Conservation (phyloP, 2,888 invertebrate genomes). For the Zhuqinia jingwanae region DNA sequence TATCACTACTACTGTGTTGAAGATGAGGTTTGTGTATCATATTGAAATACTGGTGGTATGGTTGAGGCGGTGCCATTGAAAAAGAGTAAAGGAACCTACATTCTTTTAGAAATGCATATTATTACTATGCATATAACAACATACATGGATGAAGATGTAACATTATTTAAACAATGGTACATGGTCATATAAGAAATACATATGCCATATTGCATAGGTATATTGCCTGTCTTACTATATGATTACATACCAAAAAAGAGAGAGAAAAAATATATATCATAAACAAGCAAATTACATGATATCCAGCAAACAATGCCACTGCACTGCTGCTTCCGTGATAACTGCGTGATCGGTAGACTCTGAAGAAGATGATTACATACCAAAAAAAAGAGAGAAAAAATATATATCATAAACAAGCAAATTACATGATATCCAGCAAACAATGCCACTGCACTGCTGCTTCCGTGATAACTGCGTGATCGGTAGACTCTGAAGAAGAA, state of each 20-base stretch:
- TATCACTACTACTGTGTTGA: constrained; percentile 21
- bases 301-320: constrained; percentile 50
- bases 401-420: constrained; percentile 48
- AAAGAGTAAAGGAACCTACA: constrained; percentile 19
- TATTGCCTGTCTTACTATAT: no score
- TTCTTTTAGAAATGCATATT: background rate
- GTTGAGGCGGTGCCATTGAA: constrained; percentile 44
- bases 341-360: no score
- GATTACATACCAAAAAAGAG: no score
- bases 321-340: constrained; percentile 10
- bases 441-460: constrained; percentile 39
- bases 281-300: constrained; percentile 60
- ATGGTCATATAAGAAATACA: no score
- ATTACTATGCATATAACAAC: no score
- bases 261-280: background rate
- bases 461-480: no score
- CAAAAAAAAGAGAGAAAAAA: background rate
- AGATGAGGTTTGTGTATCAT: no score
- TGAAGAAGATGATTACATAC: no score
- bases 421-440: constrained; percentile 59
- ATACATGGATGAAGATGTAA: no score
- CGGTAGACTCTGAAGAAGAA: no score
- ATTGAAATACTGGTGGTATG: constrained; percentile 11
- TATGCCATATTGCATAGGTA: no score
- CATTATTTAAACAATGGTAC: no score